These are phyloP conservation scores for Hestina assimilis DNA, from an alignment of 1,140 invertebrate species.

Conservation along the genomic window DNA sequence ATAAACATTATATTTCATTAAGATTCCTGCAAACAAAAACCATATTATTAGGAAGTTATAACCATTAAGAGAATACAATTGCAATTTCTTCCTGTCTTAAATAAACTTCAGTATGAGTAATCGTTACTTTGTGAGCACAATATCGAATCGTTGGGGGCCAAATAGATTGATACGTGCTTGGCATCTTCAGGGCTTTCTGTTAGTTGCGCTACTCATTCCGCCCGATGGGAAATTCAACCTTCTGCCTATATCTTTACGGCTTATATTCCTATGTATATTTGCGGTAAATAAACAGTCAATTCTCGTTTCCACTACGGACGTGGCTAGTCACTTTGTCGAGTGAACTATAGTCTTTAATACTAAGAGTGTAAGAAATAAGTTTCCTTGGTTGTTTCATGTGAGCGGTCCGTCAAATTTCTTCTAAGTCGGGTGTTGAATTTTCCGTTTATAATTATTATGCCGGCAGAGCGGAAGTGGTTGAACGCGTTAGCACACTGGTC, in stretches of 20 bases:
- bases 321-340: not conserved
- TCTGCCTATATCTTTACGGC: slow-evolving; percentile 14
- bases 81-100: slow-evolving; percentile 76
- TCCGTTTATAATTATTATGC: slow-evolving; percentile 73
- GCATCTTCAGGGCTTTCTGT: slow-evolving; percentile 44
- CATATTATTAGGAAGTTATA: slow-evolving; percentile 70
- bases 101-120: slow-evolving; percentile 72
- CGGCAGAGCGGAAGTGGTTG: slow-evolving; percentile 62
- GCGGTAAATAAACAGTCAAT: not conserved
- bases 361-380: not conserved
- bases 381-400: not conserved
- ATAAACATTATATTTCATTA: slow-evolving; percentile 26
- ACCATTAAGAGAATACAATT: slow-evolving; percentile 72
- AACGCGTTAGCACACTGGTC: slow-evolving; percentile 59
- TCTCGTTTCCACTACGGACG: not conserved
- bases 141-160: slow-evolving; percentile 62
- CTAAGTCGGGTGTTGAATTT: slow-evolving; percentile 63
- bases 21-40: slow-evolving; percentile 25
- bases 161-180: slow-evolving; percentile 68
- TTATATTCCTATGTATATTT: not conserved
- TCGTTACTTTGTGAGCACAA: slow-evolving; percentile 72
- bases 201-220: slow-evolving; percentile 9
- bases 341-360: slow-evolving; percentile 6
- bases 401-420: slow-evolving; percentile 53
- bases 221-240: slow-evolving; percentile 7